Base-by-base conservation (phyloP, 2,797 vertebrate species). In the Poecilia gillii region DNA sequence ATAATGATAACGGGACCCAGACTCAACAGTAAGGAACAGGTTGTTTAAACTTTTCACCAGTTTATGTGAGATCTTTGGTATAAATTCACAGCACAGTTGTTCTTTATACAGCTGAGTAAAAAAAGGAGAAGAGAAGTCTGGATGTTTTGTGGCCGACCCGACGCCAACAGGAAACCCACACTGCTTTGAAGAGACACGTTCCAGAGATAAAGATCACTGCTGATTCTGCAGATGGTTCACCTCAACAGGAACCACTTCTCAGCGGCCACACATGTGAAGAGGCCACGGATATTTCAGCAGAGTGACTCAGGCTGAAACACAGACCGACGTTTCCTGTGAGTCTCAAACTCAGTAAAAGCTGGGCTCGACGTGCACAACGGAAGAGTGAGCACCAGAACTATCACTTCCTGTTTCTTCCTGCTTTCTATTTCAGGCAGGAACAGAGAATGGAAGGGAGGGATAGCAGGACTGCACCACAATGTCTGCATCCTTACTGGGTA, bases 391-490 rank as follows among this genome's bases (percentile, higher is more conserved):
- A 79, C 78, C 76, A 75, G 43, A 71, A 41, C 74, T 72, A 72
- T 88, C 79, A 87, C 81, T 91, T 93, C 91, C 91, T 90, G 78
- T 76, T 76, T 76, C 41, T 45, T 66, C 73, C 6, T 74, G 13
- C 70, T 43, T 33, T 78, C 33, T 59, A 75, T 87, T 83, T 85
- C 76, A 49, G 75, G 73, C 55, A n/a, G 4, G 11, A 25, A 33
- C 23, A 41, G 28, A 39, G 77, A 84, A 55, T 70, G 0, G 81
- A 75, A 43, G 57, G 66, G 45, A 47, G 84, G 36, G 18, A 79
- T 45, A 71, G 49, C 28, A 55, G 23, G 11, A 72, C 33, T 43
- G 31, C 9, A 73, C 20, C 36, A 68, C 64, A 23, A 6, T 70
- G 39, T 43, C 36, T 9, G 20, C 33, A 68, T 41, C 14, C 62